Percentiles rank a stretch among this genome's conserved stretches.
These are phyloP conservation scores for Heloderma charlesbogerti DNA, from an alignment of 2,113 vertebrate species.

Conservation along the genomic window DNA sequence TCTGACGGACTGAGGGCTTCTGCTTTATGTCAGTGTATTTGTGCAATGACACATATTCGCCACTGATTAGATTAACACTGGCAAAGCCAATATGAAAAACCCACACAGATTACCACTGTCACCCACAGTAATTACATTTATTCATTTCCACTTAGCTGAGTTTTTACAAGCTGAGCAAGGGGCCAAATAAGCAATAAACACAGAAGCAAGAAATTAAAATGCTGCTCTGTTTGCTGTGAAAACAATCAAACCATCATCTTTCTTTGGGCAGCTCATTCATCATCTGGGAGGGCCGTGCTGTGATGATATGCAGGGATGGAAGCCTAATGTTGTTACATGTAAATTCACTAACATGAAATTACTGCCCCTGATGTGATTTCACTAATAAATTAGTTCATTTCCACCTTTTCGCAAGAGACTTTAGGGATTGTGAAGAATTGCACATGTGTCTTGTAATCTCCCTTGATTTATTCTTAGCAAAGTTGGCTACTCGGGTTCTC, in stretches of 20 bases:
- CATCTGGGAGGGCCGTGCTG: conserved; percentile 81
- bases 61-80: conserved; percentile 87
- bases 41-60: conserved; percentile 85
- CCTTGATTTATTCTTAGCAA: conserved; percentile 71
- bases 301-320: conserved; percentile 78
- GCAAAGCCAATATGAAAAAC: conserved; percentile 89
- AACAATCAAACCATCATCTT: conserved; percentile 93
- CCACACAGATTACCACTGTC: conserved; percentile 88
- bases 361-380: conserved; percentile 89
- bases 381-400: conserved; percentile 91
- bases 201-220: conserved; percentile 92
- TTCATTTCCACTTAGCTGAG: conserved; percentile 92
- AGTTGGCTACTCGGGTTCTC: conserved; percentile 61
- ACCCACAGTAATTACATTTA: conserved; percentile 92
- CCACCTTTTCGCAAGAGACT: conserved; percentile 82
- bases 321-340: conserved; percentile 89
- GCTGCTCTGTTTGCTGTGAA: conserved; percentile 89
- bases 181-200: conserved; percentile 92
- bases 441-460: conserved; percentile 70
- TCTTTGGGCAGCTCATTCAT: conserved; percentile 88
- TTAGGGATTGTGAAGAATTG: conserved; percentile 84
- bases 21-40: conserved; percentile 84
- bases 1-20: conserved; percentile 70
- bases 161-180: conserved; percentile 89
- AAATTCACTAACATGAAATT: conserved; percentile 92